Conservation (phyloP, 2,113 vertebrate genomes). For the Cyprinus carpio region DNA sequence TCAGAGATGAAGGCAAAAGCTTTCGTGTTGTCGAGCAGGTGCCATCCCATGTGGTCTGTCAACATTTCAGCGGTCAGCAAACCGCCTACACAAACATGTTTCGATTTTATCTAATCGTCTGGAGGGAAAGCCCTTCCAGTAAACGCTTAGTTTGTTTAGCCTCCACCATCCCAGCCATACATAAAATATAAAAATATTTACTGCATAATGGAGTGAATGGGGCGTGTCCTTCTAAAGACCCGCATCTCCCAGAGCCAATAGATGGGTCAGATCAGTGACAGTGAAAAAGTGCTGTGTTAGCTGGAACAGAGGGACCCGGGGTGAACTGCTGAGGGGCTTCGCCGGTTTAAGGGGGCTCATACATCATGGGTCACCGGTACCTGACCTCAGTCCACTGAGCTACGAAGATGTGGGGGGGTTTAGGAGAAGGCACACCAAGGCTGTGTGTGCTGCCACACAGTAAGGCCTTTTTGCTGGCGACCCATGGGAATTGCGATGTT, state of each 20-base stretch:
- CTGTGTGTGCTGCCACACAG: constrained; percentile 77
- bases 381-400: constrained; percentile 66
- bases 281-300: constrained; percentile 18
- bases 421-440: constrained; percentile 74
- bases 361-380: constrained; percentile 70
- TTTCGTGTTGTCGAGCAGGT: constrained; percentile 49
- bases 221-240: constrained; percentile 13
- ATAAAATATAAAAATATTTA: constrained; percentile 58
- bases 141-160: constrained; percentile 52
- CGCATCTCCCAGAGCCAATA: constrained; percentile 34
- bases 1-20: neutral
- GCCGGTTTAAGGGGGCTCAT: constrained; percentile 60
- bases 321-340: constrained; percentile 33
- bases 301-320: neutral
- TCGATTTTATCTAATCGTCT: constrained; percentile 58
- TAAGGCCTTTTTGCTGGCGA: constrained; percentile 77
- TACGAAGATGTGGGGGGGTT: constrained; percentile 55
- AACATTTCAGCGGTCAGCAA: constrained; percentile 45
- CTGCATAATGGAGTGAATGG: constrained; percentile 48
- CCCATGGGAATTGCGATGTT: constrained; percentile 81
- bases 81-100: constrained; percentile 55
- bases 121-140: constrained; percentile 58
- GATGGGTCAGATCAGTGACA: constrained; percentile 5
- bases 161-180: constrained; percentile 55
- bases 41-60: constrained; percentile 55